Evolutionary conservation across 2,113 vertebrate species (phyloP).

Genomic region (Sylvilagus bachmani): DNA sequence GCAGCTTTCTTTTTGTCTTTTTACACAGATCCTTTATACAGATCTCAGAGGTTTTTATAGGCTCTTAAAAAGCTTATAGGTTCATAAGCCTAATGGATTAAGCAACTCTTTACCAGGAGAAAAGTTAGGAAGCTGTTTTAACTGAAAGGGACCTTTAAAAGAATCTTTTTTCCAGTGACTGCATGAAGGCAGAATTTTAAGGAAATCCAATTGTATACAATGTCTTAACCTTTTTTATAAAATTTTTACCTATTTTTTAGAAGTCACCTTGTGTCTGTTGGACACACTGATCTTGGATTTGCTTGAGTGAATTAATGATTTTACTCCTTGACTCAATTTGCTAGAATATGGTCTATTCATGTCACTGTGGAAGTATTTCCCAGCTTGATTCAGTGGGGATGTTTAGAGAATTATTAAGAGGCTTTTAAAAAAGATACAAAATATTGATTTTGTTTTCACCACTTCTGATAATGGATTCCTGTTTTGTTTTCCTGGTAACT

Average conservation of each 20-base stretch:
- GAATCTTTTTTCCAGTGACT: background rate
- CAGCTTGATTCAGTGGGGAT: background rate
- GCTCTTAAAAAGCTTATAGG: conserved; percentile 31
- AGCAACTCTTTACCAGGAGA: background rate
- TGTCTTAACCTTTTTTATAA: background rate
- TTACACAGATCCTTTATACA: background rate
- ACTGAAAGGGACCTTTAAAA: background rate
- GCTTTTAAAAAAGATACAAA: conserved; percentile 37
- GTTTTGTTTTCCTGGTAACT: conserved; percentile 68
- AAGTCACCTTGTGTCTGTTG: conserved; percentile 16
- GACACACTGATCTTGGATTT: conserved; percentile 14
- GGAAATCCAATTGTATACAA: background rate
- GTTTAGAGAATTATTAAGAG: conserved; percentile 54
- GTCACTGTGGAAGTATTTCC: conserved; percentile 5
- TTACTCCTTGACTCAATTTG: conserved; percentile 39
- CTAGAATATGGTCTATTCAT: background rate
- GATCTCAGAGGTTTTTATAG: conserved; percentile 53
- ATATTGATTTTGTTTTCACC: conserved; percentile 73
- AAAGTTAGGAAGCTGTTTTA: conserved; percentile 2
- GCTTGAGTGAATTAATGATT: background rate
- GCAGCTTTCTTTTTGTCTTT: background rate
- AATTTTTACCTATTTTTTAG: conserved; percentile 49
- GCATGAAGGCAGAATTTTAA: background rate
- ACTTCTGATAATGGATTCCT: conserved; percentile 56
- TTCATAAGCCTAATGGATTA: conserved; percentile 54